Percentiles rank a stretch among this genome's conserved stretches.
phyloP scores from a whole-genome alignment of 1,140 invertebrate genomes.

The Trichogramma pretiosum region DNA sequence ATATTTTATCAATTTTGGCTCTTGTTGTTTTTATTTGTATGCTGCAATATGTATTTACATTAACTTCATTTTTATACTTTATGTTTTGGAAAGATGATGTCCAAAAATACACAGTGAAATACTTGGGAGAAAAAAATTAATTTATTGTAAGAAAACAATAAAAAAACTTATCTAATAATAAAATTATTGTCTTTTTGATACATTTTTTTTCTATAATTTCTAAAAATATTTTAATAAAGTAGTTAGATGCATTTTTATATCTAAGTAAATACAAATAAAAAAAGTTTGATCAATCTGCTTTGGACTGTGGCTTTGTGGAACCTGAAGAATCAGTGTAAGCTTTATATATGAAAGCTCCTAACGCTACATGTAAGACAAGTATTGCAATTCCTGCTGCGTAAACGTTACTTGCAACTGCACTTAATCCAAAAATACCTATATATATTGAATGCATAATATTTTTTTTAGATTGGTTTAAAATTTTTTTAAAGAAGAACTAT shows the following conservation, averaged over 20 bases:
- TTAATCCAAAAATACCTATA: constrained; percentile 47
- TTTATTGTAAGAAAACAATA: constrained; percentile 19
- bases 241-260: neutral
- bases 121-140: constrained; percentile 7
- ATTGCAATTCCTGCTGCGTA: constrained; percentile 65
- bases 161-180: constrained; percentile 19
- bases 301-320: constrained; percentile 23
- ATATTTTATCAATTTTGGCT: too few relatives aligned
- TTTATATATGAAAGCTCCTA: constrained; percentile 67
- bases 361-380: constrained; percentile 59
- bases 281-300: constrained; percentile 31
- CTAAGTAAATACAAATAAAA: neutral
- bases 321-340: constrained; percentile 55
- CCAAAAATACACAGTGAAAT: too few relatives aligned
- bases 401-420: constrained; percentile 59
- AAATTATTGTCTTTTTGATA: constrained; percentile 1
- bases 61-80: too few relatives aligned
- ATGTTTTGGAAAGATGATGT: too few relatives aligned
- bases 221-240: too few relatives aligned
- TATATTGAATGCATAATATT: constrained; percentile 26
- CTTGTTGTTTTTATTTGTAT: too few relatives aligned
- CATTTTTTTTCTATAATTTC: too few relatives aligned
- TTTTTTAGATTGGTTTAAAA: constrained; percentile 6
- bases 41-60: too few relatives aligned
- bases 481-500: constrained; percentile 1